phyloP scores from a whole-genome alignment of 2,797 vertebrate genomes.

The Malurus splendens region DNA sequence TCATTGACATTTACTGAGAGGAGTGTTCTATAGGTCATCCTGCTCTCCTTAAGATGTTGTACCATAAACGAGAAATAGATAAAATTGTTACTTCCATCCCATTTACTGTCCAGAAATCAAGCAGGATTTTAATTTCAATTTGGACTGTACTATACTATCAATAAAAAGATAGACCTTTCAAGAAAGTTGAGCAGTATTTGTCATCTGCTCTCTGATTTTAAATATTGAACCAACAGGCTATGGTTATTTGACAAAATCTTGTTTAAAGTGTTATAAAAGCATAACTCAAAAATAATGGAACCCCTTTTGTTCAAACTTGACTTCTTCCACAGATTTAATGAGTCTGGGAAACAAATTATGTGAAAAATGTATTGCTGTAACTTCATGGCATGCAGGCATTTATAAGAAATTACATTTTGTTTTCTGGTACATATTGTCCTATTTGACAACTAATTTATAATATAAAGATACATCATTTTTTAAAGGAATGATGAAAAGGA shows the following conservation, averaged over 20 bases:
- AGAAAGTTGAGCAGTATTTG: neutral
- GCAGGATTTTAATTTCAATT: neutral
- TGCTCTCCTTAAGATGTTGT: neutral
- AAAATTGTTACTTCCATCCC: neutral
- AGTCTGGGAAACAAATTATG: constrained; percentile 12
- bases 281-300: constrained; percentile 23
- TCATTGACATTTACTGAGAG: neutral
- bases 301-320: constrained; percentile 20
- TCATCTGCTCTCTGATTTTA: neutral
- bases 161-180: neutral
- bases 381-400: constrained; percentile 14
- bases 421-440: constrained; percentile 5
- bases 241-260: neutral
- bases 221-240: neutral
- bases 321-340: constrained; percentile 18
- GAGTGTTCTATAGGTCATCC: neutral
- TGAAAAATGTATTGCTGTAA: constrained; percentile 13
- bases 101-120: neutral
- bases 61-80: neutral
- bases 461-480: constrained; percentile 4
- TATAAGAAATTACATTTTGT: constrained; percentile 17
- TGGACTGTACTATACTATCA: neutral
- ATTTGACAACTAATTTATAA: constrained; percentile 42
- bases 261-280: constrained; percentile 35
- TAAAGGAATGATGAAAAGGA: neutral